A percentile compares a stretch with the other conserved stretches of the same genome.
Evolutionary conservation across 2,113 vertebrate genomes (phyloP).

Genomic region (Pygoscelis adeliae): DNA sequence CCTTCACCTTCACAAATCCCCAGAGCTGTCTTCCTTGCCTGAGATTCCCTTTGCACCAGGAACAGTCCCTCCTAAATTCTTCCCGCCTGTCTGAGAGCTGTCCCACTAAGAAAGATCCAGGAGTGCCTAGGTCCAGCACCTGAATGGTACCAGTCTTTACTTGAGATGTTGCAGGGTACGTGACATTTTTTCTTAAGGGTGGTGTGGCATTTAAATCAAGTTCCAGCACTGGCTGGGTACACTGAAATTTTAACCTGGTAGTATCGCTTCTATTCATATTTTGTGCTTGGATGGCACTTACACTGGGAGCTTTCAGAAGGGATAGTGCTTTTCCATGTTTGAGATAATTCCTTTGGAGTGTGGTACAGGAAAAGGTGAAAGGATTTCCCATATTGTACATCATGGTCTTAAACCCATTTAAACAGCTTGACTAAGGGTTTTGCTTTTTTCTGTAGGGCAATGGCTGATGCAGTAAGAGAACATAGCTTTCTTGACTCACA

Average conservation of each 20-base stretch:
- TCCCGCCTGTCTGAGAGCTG: background rate
- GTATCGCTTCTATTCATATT: accelerated
- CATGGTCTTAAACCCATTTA: background rate
- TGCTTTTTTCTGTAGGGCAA: background rate
- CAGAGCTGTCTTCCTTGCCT: background rate
- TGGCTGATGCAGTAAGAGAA: background rate
- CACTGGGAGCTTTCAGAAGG: background rate
- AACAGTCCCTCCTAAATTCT: background rate
- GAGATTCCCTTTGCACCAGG: background rate
- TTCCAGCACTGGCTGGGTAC: background rate
- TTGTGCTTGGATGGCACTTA: background rate
- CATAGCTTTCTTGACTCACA: background rate
- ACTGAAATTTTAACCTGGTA: background rate
- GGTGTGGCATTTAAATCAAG: background rate
- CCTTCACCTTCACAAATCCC: background rate
- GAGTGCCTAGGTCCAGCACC: background rate
- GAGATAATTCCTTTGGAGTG: background rate
- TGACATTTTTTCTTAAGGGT: background rate
- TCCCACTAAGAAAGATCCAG: background rate
- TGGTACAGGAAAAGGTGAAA: background rate
- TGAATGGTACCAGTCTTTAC: background rate
- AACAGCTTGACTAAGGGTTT: background rate
- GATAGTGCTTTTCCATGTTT: background rate
- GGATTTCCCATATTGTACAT: background rate
- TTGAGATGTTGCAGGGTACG: background rate